Evolutionary conservation across 37 sponge, comb jelly and placozoan genomes (phyloP).

Genomic region (Chondrosia reniformis): DNA sequence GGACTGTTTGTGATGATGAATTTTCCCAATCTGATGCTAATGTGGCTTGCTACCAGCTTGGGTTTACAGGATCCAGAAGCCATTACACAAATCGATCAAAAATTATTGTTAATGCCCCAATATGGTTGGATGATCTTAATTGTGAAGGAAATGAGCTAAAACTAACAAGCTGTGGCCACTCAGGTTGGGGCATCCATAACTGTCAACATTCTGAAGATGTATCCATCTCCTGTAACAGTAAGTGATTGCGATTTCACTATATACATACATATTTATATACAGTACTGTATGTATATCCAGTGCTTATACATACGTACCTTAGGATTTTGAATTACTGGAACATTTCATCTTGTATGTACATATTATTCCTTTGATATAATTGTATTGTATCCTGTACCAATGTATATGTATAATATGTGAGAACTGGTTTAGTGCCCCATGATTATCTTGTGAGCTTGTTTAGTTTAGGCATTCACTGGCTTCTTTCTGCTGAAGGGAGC

Average conservation of each 20-base stretch:
- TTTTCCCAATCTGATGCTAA: conserved; percentile 1
- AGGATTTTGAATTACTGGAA: no score
- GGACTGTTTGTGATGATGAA: conserved; percentile 9
- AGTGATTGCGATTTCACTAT: background rate
- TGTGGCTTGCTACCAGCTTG: background rate
- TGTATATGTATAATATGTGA: no score
- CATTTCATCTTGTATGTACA: no score
- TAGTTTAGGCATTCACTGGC: no score
- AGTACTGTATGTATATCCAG: background rate
- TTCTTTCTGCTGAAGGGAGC: no score
- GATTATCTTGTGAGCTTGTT: no score
- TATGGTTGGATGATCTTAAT: conserved; percentile 4
- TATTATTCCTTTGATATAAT: no score
- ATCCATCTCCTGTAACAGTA: background rate
- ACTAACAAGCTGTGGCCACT: background rate
- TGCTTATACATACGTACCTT: no score
- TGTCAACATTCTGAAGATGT: conserved; percentile 13
- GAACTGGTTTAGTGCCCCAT: no score
- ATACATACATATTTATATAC: background rate
- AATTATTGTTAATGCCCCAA: background rate
- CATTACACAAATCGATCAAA: background rate
- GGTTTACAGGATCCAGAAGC: background rate
- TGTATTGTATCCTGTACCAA: no score
- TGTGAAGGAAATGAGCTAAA: background rate
- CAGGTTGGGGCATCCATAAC: background rate